Base-by-base conservation (phyloP, 2,113 vertebrate species). In the Carassius gibelio region DNA sequence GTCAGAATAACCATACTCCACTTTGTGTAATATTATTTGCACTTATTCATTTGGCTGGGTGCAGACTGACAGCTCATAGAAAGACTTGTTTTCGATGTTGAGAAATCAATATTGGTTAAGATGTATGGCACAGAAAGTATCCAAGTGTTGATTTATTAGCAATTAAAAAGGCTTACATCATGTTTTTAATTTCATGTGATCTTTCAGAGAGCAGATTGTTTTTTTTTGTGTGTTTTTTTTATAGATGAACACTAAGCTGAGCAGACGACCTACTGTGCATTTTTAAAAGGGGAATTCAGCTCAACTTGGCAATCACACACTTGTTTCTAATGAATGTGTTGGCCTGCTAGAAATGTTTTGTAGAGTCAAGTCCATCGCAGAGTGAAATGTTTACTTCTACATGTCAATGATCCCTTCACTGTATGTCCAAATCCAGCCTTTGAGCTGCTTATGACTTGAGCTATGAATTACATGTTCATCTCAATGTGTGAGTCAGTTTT, bases 221-320 rank as follows among this genome's bases (percentile, higher is more conserved):
- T 8, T 55, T n/a, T 10, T 42, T 45, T 9, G 0, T 26, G 26
- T 42, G 42, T 48, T 59, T 15, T 30, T 59, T 30, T 52, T 75
- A 75, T 48, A 84, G 52, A 10, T 84, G 86, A 90, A 85, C 82
- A 90, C 74, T 85, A 88, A 90, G 90, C 86, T 36, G 26, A 87
- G 91, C 89, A 91, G 89, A 92, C 90, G 91, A 89, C 86, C 86
- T 87, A 87, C 84, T 88, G 74, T 81, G 89, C 91, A 87, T 91
- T 89, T 90, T 92, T 91, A 86, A 85, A 34, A 75, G 76, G 76
- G 86, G 77, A 90, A 89, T 78, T 81, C 86, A 83, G 45, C 77
- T 90, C 87, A 77, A 89, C 91, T 89, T 90, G 92, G 93, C 89
- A 94, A 93, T 89, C 59, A 59, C 88, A 91, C 83, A 81, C 80